A percentile compares a stretch with the other conserved stretches of the same genome.
Evolutionary conservation across 2,888 invertebrate species (phyloP).

Genomic region (Brenthis hecate): DNA sequence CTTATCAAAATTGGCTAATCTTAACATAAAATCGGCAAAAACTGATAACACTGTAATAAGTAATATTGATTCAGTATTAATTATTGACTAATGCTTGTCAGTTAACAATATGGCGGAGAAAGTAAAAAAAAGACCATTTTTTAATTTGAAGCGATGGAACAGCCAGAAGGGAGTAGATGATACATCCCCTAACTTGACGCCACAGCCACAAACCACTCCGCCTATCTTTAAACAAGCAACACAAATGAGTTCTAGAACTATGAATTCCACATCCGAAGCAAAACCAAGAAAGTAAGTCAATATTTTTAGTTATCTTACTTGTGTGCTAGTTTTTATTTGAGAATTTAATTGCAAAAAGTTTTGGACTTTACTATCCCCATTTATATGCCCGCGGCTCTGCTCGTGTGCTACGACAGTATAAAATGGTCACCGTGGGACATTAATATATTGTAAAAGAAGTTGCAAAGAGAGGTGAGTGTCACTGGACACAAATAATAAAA

Average conservation of each 20-base stretch:
- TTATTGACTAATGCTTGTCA: conserved; percentile 22
- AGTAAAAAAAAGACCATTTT: conserved; percentile 65
- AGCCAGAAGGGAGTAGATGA: conserved; percentile 52
- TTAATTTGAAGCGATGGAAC: conserved; percentile 65
- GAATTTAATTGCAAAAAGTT: too few relatives aligned
- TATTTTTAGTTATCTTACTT: background rate
- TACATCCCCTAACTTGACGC: conserved; percentile 34
- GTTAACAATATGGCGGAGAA: conserved; percentile 63
- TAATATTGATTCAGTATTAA: conserved; percentile 30
- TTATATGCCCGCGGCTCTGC: too few relatives aligned
- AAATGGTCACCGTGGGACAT: too few relatives aligned
- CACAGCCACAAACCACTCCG: conserved; percentile 39
- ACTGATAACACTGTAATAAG: conserved; percentile 36
- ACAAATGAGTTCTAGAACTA: conserved; percentile 29
- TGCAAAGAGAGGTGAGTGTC: too few relatives aligned
- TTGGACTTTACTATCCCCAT: too few relatives aligned
- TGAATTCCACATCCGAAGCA: conserved; percentile 48
- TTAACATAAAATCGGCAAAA: conserved; percentile 36
- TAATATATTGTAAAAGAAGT: too few relatives aligned
- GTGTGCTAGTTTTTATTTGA: too few relatives aligned
- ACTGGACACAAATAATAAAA: too few relatives aligned
- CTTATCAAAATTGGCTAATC: conserved; percentile 42
- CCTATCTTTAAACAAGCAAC: conserved; percentile 42
- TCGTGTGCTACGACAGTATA: too few relatives aligned
- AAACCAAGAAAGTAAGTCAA: conserved; percentile 62